These are phyloP conservation scores for Proales similis DNA, from an alignment of 1,140 invertebrate species.

Conservation along the genomic window DNA sequence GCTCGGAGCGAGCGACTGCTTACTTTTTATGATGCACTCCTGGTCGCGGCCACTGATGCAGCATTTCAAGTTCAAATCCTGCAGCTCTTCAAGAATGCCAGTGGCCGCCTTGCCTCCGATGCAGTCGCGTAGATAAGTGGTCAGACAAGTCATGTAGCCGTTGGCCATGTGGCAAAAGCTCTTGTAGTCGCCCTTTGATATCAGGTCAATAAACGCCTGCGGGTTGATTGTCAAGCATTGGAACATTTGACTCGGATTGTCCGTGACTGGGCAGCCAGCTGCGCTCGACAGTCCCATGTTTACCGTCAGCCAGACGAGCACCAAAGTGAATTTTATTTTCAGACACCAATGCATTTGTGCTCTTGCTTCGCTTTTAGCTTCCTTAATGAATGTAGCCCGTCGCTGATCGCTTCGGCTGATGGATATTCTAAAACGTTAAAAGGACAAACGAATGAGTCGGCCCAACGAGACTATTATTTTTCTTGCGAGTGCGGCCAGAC, in stretches of 20 bases:
- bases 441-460: too few species aligned
- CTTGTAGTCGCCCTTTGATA: slow-evolving; percentile 36
- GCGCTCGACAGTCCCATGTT: too few species aligned
- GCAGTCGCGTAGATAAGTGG: slow-evolving; percentile 11
- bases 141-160: slow-evolving; percentile 37
- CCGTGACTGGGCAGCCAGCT: slow-evolving; percentile 28
- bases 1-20: too few species aligned
- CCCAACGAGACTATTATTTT: too few species aligned
- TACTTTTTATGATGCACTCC: slow-evolving; percentile 30
- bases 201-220: slow-evolving; percentile 35
- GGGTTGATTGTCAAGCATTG: slow-evolving; percentile 35
- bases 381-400: too few species aligned
- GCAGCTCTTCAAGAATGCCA: slow-evolving; percentile 29
- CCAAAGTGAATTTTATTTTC: too few species aligned
- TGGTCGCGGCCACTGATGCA: slow-evolving; percentile 28
- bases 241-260: slow-evolving; percentile 36
- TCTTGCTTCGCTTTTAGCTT: too few species aligned
- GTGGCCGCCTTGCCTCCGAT: slow-evolving; percentile 35
- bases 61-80: slow-evolving; percentile 34
- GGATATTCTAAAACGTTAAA: too few species aligned
- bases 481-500: too few species aligned
- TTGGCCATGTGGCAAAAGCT: slow-evolving; percentile 37
- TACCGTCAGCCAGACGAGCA: too few species aligned
- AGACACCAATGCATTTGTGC: too few species aligned
- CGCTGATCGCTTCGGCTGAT: too few species aligned